Conservation (phyloP, 2,113 vertebrate species). For the Erinaceus europaeus region DNA sequence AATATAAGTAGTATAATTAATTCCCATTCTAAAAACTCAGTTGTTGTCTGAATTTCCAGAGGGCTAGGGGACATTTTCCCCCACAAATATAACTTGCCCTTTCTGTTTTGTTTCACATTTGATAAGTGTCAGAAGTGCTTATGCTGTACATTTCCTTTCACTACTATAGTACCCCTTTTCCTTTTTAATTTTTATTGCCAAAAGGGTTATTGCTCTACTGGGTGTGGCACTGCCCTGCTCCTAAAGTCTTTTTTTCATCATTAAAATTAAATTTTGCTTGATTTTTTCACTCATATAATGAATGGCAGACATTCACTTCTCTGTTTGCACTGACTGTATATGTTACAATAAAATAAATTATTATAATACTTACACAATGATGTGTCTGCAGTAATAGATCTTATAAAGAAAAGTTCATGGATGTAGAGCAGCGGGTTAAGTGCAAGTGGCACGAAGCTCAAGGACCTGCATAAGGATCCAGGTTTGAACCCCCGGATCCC, state of each 20-base stretch:
- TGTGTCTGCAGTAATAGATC: constrained; percentile 44
- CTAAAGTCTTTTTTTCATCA: too few species aligned
- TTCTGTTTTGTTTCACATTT: neutral
- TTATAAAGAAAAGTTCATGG: constrained; percentile 27
- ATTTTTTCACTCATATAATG: constrained; percentile 7
- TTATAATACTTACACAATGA: constrained; percentile 37
- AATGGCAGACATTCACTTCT: constrained; percentile 47
- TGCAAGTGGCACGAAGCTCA: too few species aligned
- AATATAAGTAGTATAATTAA: constrained; percentile 31
- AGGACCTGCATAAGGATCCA: too few species aligned
- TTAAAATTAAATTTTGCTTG: too few species aligned
- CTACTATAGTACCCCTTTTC: neutral
- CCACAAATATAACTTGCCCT: neutral
- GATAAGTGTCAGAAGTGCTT: constrained; percentile 23
- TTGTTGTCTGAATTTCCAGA: too few species aligned
- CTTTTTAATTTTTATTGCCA: constrained; percentile 25
- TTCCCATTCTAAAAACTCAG: too few species aligned
- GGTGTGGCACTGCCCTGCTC: too few species aligned
- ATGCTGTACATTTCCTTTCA: neutral
- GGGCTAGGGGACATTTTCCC: neutral
- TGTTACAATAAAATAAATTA: constrained; percentile 63
- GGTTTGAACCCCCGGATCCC: too few species aligned
- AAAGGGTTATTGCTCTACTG: too few species aligned
- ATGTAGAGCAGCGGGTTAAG: too few species aligned
- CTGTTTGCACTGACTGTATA: constrained; percentile 11